Conservation (phyloP, 2,888 invertebrate species). For the Epiblema foenella region DNA sequence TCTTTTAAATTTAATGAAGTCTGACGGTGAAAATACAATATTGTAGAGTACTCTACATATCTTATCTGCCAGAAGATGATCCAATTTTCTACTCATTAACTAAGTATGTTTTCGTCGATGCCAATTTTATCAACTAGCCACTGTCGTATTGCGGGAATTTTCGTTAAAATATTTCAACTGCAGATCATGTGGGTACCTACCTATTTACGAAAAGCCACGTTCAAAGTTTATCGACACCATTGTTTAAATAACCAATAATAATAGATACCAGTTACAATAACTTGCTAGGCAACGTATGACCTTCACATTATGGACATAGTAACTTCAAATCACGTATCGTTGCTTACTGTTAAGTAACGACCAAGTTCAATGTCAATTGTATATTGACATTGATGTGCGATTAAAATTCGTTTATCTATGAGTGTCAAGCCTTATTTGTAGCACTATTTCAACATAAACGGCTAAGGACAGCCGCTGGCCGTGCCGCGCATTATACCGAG, state of each 20-base stretch:
- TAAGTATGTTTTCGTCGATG: not conserved
- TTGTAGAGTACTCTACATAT: too few relatives aligned
- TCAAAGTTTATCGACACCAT: slow-evolving; percentile 10
- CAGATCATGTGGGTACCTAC: too few relatives aligned
- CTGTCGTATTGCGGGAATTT: too few relatives aligned
- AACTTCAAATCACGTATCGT: slow-evolving; percentile 40
- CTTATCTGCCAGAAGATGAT: not conserved
- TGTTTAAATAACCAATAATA: not conserved
- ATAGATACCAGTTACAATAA: slow-evolving; percentile 3
- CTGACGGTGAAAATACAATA: not conserved
- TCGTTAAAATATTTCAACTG: too few relatives aligned
- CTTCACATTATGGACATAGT: slow-evolving; percentile 34
- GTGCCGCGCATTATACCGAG: slow-evolving; percentile 45
- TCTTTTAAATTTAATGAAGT: slow-evolving; percentile 7
- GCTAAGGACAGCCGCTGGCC: slow-evolving; percentile 53
- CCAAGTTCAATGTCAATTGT: slow-evolving; percentile 59
- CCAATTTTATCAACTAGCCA: not conserved
- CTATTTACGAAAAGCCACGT: not conserved
- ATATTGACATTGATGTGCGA: slow-evolving; percentile 58
- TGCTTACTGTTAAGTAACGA: slow-evolving; percentile 47
- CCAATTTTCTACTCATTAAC: not conserved
- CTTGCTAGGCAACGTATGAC: slow-evolving; percentile 13
- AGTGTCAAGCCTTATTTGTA: slow-evolving; percentile 52
- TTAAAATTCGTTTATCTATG: slow-evolving; percentile 57
- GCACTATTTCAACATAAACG: slow-evolving; percentile 51